Evolutionary conservation across 2,888 invertebrate genomes (phyloP).

Genomic region (Muscina levida): DNA sequence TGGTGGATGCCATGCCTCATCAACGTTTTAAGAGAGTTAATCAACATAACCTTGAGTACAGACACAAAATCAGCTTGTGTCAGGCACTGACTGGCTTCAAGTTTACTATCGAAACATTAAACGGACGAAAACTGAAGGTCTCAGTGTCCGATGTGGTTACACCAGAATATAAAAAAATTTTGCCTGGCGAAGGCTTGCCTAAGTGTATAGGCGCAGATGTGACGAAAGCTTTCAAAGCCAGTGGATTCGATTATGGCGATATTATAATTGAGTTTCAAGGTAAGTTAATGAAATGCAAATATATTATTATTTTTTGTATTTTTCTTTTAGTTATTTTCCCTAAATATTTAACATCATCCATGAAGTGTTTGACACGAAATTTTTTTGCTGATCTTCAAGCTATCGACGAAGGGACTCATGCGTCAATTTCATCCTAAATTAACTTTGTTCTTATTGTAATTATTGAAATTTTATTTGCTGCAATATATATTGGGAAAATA

Average conservation of each 20-base stretch:
- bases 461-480: too few relatives aligned
- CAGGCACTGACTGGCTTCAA: conserved; percentile 87
- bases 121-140: conserved; percentile 85
- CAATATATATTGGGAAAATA: too few relatives aligned
- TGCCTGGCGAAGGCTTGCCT: conserved; percentile 88
- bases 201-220: conserved; percentile 78
- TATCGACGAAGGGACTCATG: conserved; percentile 75
- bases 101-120: conserved; percentile 85
- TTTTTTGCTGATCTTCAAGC: conserved; percentile 75
- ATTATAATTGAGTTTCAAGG: conserved; percentile 85
- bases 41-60: conserved; percentile 85
- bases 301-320: conserved; percentile 68
- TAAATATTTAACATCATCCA: conserved; percentile 79
- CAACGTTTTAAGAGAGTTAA: conserved; percentile 81
- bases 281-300: conserved; percentile 62
- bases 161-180: conserved; percentile 85
- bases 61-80: conserved; percentile 83
- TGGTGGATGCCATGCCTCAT: conserved; percentile 87
- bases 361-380: conserved; percentile 77
- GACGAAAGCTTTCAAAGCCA: conserved; percentile 85
- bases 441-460: too few relatives aligned
- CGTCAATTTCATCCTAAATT: not conserved
- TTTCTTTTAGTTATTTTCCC: conserved; percentile 79
- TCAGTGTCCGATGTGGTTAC: conserved; percentile 87
- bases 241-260: conserved; percentile 83